Base-by-base conservation (phyloP, 1,140 invertebrate genomes). In the Chironomus striatipennis region DNA sequence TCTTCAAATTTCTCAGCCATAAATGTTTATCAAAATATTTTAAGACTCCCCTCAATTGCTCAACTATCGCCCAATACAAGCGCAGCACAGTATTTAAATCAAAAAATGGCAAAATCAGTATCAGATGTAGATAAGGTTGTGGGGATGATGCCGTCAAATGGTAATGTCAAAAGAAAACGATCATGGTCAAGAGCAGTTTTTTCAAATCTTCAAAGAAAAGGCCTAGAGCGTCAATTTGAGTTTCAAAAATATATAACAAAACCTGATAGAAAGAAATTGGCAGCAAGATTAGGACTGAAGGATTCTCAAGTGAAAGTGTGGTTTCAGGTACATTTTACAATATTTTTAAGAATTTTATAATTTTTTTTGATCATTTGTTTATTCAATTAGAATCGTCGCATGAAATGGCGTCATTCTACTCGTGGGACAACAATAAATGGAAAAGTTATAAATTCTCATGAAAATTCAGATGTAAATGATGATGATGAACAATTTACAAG, bases 241-340 rank as follows among this genome's bases (percentile, higher is more conserved):
- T 88, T 96, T 15, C 96, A 98, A 83, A 98, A 98, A 83, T 98
- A 98, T 82, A 98, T 98, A 79, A 97, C 94, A 73, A 98, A 98
- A 82, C 96, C 96, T 0, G 96, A 98, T 83, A 87, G 97, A 79
- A 93, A 97, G 82, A 97, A 98, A 80, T 84, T 98, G 43, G 97
- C 97, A 0, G 95, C 96, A 78, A 95, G 96, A 79, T 86, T 98
- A 6, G 96, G 96, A 20, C 88, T 98, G 0, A 98, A 96, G 78
- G 97, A 98, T 80, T 94, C 93, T 75, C 94, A 96, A 89, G 94
- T 96, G 78, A 86, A 57, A 57, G 47, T 57, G 12, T 57, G 47
- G 47, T 57, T 57, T n/a, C 47, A 57, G 12, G 83, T 79, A 10
- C 73, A 34, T 47, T 43, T 43, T 43, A 21, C 15, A n/a, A 73